Base-by-base conservation (phyloP, 2,797 vertebrate genomes). In the Ateles fusciceps region DNA sequence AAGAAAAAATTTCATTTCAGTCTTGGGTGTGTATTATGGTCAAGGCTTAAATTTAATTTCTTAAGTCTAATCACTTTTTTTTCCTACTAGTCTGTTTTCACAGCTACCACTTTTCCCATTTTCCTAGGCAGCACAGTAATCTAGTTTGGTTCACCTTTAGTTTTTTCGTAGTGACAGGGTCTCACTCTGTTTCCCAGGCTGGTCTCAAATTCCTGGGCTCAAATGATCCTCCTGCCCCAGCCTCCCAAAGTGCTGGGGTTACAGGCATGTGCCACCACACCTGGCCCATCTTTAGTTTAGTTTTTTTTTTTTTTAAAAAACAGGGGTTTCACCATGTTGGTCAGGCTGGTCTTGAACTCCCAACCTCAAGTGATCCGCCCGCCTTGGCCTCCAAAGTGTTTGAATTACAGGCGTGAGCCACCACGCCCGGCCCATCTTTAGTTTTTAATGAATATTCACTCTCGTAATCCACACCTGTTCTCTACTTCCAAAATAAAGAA, bases 361-460 rank as follows among this genome's bases (percentile, higher is more conserved):
- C 42, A 42, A 42, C 42, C 42, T 42, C 42, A 42, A 5, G 42
- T 42, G 42, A 42, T 42, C 42, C 5, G 42, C 42, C 42, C 42
- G 42, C 42, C 42, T 42, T 42, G 42, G 42, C 42, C 42, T 42
- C 15, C 61, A 64, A 33, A 64, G 30, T 33, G 61, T 28, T 33
- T 6, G 61, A 14, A 14, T 64, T 64, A 64, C 30, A 64, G 61
- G 30, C 14, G 1, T 64, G 30, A 33, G 14, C 61, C 61, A 64
- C 61, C 30, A 64, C 61, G 7, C 30, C 61, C 7, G 59, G 59
- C 28, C 91, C 42, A 15, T 71, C 72, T 89, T 84, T 39, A 50
- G 72, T 68, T 94, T 97, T 95, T 71, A 95, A 96, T 61, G 57
- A 97, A 64, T 75, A 44, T 57, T 74, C 68, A 50, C 33, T 79